Evolutionary conservation across 2,797 vertebrate species (phyloP).

Genomic region (Myoxocephalus aenaeus): DNA sequence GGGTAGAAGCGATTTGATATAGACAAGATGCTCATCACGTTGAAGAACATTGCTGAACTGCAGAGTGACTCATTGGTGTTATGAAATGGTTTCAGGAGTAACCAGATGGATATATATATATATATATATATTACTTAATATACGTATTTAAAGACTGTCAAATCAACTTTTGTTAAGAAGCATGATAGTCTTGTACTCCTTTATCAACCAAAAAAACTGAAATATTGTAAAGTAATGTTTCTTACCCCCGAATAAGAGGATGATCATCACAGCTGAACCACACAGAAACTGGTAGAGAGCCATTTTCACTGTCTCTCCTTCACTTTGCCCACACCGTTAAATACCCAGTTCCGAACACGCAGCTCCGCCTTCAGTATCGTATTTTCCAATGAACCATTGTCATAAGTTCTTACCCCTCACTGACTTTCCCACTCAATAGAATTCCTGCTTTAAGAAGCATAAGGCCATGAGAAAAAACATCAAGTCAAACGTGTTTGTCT

Average conservation of each 20-base stretch:
- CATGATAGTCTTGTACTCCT: background rate
- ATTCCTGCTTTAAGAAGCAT: background rate
- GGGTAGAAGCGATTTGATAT: too few species aligned
- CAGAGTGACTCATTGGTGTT: too few species aligned
- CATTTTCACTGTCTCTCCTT: slow-evolving; percentile 14
- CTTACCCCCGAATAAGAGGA: slow-evolving; percentile 44
- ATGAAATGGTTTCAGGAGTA: too few species aligned
- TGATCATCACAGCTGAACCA: background rate
- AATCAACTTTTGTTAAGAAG: background rate
- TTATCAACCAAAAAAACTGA: background rate
- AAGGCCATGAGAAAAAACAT: background rate
- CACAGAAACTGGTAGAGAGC: slow-evolving; percentile 16
- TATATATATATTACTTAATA: too few species aligned
- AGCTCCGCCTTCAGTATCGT: slow-evolving; percentile 4
- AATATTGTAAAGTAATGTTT: background rate
- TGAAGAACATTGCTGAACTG: too few species aligned
- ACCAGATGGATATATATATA: too few species aligned
- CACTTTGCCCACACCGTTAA: background rate
- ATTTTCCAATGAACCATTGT: background rate
- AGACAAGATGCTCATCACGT: too few species aligned
- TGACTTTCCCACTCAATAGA: background rate
- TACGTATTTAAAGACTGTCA: background rate
- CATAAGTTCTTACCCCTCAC: too few species aligned
- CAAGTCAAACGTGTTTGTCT: slow-evolving; percentile 12
- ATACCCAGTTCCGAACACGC: background rate